These are phyloP conservation scores for Cacatua alba DNA, from an alignment of 2,113 vertebrate species.

Conservation along the genomic window DNA sequence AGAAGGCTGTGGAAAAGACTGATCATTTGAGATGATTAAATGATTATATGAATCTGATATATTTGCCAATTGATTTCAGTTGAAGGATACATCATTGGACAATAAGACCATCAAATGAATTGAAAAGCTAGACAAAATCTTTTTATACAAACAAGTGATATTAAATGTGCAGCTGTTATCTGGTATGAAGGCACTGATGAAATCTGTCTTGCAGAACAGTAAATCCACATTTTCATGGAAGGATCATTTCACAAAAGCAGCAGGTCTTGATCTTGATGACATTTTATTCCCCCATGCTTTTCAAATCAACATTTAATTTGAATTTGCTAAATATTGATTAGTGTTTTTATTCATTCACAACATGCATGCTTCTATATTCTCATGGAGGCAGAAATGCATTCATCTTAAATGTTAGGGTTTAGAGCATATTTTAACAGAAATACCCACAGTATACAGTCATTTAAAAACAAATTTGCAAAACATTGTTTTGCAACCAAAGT, in stretches of 20 bases:
- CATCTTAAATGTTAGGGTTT: neutral
- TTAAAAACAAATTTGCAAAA: conserved; percentile 28
- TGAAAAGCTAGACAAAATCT: neutral
- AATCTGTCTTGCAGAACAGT: neutral
- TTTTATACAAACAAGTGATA: neutral
- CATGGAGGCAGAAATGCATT: neutral
- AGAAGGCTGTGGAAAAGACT: neutral
- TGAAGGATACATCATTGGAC: neutral
- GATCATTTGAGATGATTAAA: neutral
- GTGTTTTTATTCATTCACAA: neutral
- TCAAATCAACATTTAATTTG: conserved; percentile 24
- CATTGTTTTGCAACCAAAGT: conserved; percentile 5
- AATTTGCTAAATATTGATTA: conserved; percentile 7
- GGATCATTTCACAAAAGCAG: conserved; percentile 16
- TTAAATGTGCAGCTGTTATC: neutral
- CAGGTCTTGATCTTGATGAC: neutral
- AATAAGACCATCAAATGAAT: neutral
- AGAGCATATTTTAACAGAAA: conserved; percentile 35
- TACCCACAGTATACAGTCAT: neutral
- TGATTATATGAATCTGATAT: neutral
- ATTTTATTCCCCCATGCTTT: neutral
- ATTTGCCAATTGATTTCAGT: neutral
- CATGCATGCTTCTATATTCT: neutral
- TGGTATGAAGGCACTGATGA: neutral
- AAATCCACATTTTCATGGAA: neutral